Evolutionary conservation across 1,140 invertebrate species (phyloP).

Genomic region (Forficula auricularia): DNA sequence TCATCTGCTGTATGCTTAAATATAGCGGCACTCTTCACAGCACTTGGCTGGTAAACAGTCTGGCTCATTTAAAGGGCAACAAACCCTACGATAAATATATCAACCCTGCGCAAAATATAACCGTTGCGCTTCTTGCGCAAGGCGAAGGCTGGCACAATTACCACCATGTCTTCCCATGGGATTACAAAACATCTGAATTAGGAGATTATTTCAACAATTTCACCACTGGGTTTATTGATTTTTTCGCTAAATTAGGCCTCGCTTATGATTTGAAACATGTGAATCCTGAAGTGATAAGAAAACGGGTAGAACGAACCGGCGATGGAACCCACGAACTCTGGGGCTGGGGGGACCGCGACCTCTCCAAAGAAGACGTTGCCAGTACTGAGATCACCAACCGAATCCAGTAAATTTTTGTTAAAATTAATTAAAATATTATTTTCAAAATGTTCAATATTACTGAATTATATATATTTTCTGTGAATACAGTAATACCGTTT

Average conservation of each 20-base stretch:
- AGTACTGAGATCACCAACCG: no score
- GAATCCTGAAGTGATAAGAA: conserved; percentile 33
- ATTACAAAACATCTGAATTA: conserved; percentile 61
- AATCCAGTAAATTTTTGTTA: no score
- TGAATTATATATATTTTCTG: no score
- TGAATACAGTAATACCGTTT: no score
- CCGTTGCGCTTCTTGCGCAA: conserved; percentile 24
- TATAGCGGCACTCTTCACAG: conserved; percentile 62
- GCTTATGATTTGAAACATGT: conserved; percentile 58
- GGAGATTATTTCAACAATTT: conserved; percentile 50
- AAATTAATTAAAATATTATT: no score
- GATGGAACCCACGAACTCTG: conserved; percentile 37
- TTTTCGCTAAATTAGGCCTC: conserved; percentile 53
- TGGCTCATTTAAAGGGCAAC: conserved; percentile 63
- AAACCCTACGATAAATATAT: conserved; percentile 59
- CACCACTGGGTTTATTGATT: conserved; percentile 65
- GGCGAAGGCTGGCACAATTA: conserved; percentile 73
- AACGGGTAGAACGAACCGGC: conserved; percentile 39
- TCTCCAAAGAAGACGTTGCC: conserved; percentile 29
- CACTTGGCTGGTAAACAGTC: conserved; percentile 81
- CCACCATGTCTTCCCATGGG: conserved; percentile 80
- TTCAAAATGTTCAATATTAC: no score
- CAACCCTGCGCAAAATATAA: conserved; percentile 34
- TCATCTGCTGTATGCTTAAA: conserved; percentile 34
- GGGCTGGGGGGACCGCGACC: conserved; percentile 44